Percentiles rank a stretch among this genome's conserved stretches.
Conservation (phyloP, 2,113 vertebrate genomes). For the Chamaetylas fuelleborni region DNA sequence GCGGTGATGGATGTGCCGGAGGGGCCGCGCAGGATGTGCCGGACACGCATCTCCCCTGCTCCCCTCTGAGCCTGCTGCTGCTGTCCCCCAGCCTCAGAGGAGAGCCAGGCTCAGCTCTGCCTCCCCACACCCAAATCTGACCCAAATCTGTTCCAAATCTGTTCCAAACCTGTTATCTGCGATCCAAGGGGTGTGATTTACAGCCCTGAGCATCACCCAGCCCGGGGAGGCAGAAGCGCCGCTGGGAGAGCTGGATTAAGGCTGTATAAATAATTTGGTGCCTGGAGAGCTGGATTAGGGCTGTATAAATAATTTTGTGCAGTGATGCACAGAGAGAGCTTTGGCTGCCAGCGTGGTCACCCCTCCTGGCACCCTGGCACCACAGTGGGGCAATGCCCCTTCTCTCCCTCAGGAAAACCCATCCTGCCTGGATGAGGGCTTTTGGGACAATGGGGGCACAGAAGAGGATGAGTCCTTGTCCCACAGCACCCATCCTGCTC, state of each 20-base stretch:
- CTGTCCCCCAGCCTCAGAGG: neutral
- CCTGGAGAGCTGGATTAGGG: neutral
- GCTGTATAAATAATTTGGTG: neutral
- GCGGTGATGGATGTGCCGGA: conserved; percentile 61
- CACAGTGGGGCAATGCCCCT: neutral
- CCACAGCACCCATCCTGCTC: neutral
- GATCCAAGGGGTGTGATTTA: neutral
- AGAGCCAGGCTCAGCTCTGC: neutral
- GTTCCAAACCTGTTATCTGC: neutral
- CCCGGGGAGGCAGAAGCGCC: neutral
- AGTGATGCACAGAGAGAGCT: neutral
- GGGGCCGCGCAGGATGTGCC: conserved; percentile 7
- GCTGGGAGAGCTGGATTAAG: neutral
- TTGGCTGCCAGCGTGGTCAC: accelerated
- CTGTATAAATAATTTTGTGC: neutral
- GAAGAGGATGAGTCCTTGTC: neutral
- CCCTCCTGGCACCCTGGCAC: neutral
- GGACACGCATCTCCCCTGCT: neutral
- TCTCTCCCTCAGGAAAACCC: neutral
- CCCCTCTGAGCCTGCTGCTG: neutral
- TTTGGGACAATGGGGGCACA: accelerated
- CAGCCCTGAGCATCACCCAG: neutral
- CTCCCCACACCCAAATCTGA: neutral
- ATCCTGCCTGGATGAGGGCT: neutral
- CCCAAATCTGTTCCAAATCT: neutral